A percentile compares a stretch with the other conserved stretches of the same genome.
Conservation (phyloP, 2,797 vertebrate genomes). For the Silurus aristotelis region DNA sequence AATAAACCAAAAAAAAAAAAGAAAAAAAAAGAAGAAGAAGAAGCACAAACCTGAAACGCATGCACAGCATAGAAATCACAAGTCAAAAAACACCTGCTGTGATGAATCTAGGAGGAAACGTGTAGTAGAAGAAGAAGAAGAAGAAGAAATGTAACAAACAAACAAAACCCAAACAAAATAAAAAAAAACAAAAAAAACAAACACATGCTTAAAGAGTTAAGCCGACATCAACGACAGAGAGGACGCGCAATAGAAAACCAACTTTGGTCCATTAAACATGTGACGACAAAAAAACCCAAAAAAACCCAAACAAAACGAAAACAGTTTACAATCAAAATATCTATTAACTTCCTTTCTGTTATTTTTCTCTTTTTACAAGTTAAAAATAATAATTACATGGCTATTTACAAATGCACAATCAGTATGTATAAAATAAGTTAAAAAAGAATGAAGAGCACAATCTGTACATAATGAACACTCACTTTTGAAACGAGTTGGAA, state of each 20-base stretch:
- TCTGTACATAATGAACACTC: slow-evolving; percentile 81
- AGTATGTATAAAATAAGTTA: slow-evolving; percentile 99
- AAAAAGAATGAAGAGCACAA: slow-evolving; percentile 79
- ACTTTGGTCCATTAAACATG: slow-evolving; percentile 98
- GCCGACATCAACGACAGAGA: slow-evolving; percentile 78
- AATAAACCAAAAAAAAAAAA: no score
- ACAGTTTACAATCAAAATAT: slow-evolving; percentile 96
- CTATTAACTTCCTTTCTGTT: slow-evolving; percentile 81
- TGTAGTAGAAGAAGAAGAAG: slow-evolving; percentile 63
- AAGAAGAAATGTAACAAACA: slow-evolving; percentile 49
- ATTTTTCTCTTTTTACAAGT: slow-evolving; percentile 87
- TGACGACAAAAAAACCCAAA: slow-evolving; percentile 73
- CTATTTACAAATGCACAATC: slow-evolving; percentile 98
- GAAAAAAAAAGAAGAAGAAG: slow-evolving; percentile 45
- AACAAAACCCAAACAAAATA: slow-evolving; percentile 63
- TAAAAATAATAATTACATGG: slow-evolving; percentile 97
- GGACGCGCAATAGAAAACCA: slow-evolving; percentile 83
- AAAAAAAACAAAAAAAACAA: slow-evolving; percentile 55
- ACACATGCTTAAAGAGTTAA: slow-evolving; percentile 84
- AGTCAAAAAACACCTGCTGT: slow-evolving; percentile 81
- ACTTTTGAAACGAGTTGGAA: slow-evolving; percentile 60
- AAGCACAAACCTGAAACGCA: slow-evolving; percentile 84
- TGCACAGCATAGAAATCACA: slow-evolving; percentile 86
- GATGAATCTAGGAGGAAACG: slow-evolving; percentile 72
- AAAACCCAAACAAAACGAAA: no score